Evolutionary conservation across 2,888 invertebrate genomes (phyloP).

Genomic region (Yponomeuta evonymella): DNA sequence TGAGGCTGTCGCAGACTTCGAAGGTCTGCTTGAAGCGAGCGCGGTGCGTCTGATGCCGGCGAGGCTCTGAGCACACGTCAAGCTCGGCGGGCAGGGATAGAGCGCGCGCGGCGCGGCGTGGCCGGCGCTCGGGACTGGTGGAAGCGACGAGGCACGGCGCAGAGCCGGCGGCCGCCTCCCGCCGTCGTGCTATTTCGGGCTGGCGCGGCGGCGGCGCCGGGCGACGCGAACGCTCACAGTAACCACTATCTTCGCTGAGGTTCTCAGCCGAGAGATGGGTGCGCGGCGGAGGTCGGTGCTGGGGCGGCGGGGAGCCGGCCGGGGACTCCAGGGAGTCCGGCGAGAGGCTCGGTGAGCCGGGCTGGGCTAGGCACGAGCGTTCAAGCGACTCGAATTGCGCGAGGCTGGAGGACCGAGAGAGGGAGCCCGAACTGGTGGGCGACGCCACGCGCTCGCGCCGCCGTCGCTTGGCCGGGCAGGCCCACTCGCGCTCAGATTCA

Average conservation of each 20-base stretch:
- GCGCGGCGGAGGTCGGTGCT: conserved; percentile 43
- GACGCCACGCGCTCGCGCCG: conserved; percentile 76
- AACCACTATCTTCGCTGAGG: conserved; percentile 88
- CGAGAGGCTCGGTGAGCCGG: conserved; percentile 60
- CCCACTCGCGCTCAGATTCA: conserved; percentile 84
- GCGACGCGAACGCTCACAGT: conserved; percentile 77
- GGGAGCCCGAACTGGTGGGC: conserved; percentile 70
- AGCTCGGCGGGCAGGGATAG: conserved; percentile 80
- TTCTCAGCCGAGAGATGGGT: conserved; percentile 83
- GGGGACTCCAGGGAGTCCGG: conserved; percentile 70
- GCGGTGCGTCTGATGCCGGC: conserved; percentile 45
- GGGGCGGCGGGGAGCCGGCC: conserved; percentile 55
- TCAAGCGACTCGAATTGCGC: conserved; percentile 91
- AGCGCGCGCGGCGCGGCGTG: conserved; percentile 58
- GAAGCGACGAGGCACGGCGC: conserved; percentile 55
- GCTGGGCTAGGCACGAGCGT: conserved; percentile 65
- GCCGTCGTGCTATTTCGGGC: conserved; percentile 52
- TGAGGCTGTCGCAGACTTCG: conserved; percentile 66
- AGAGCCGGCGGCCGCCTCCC: conserved; percentile 49
- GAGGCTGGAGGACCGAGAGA: conserved; percentile 87
- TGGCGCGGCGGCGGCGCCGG: conserved; percentile 50
- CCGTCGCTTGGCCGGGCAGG: conserved; percentile 84
- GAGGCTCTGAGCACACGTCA: conserved; percentile 75
- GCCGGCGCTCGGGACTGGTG: conserved; percentile 41
- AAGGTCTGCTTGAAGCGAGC: conserved; percentile 67